Conservation (phyloP, 2,797 vertebrate genomes). For the Eidolon dupreanum region DNA sequence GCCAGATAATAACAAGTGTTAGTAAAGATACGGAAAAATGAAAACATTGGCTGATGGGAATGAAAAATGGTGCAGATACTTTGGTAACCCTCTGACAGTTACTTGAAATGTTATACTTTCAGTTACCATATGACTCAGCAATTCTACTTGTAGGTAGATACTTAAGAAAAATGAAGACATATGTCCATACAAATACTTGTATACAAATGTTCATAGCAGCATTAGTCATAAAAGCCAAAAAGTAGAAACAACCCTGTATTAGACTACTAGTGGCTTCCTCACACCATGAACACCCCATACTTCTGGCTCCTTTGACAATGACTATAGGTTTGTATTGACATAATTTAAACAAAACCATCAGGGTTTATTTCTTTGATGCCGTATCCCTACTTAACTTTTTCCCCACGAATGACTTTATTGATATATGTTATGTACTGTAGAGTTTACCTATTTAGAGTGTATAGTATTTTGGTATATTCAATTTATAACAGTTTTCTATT, state of each 20-base stretch:
- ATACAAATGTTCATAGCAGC: neutral
- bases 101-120: neutral
- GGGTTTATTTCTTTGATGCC: neutral
- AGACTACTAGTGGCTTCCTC: neutral
- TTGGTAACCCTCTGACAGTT: neutral
- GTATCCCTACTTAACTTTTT: neutral
- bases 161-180: neutral
- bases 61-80: neutral
- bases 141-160: neutral
- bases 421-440: neutral
- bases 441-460: too few relatives aligned
- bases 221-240: neutral
- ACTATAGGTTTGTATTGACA: neutral
- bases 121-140: neutral
- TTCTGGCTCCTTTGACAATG: neutral
- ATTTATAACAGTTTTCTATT: neutral
- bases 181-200: neutral
- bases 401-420: neutral
- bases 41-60: neutral
- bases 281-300: neutral
- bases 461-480: too few relatives aligned
- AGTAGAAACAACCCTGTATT: neutral
- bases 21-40: neutral
- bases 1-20: neutral
- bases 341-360: neutral